Conservation (phyloP, 2,113 vertebrate genomes). For the Cyphomyrus discorhynchus region DNA sequence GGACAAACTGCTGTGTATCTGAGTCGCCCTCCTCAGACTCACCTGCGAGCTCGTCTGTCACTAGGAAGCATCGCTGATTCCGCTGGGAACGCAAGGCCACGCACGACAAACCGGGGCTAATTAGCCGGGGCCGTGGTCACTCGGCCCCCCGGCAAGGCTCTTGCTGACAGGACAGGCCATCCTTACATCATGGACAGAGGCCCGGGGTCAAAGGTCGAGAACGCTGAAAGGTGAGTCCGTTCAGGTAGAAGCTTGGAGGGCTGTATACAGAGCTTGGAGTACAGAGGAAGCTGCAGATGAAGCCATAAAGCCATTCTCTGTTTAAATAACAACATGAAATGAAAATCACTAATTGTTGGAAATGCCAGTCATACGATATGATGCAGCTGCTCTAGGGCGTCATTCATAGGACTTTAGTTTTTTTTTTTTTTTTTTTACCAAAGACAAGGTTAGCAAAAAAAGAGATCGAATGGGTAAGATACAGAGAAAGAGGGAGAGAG, state of each 20-base stretch:
- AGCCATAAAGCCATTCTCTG: not conserved
- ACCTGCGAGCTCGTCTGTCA: not conserved
- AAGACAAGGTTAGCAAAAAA: not conserved
- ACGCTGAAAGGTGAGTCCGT: not conserved
- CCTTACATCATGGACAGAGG: not conserved
- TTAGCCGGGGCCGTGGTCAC: not conserved
- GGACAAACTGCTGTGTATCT: not conserved
- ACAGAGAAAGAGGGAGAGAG: not conserved
- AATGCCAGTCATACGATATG: not conserved
- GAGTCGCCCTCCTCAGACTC: not conserved
- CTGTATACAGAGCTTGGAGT: not conserved
- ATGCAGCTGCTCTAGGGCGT: not conserved
- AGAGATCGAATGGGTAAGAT: not conserved
- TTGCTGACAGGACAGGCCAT: not conserved
- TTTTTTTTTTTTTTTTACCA: not conserved
- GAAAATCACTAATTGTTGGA: not conserved
- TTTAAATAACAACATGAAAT: not conserved
- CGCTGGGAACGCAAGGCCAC: not conserved
- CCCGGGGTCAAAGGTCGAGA: not conserved
- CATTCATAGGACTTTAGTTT: not conserved
- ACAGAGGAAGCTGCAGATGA: not conserved
- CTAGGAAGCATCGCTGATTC: not conserved
- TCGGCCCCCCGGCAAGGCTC: not conserved
- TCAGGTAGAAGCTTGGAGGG: not conserved
- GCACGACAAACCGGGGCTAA: not conserved